These are phyloP conservation scores for Mus spretus DNA, from an alignment of 2,797 vertebrate genomes.

Conservation along the genomic window DNA sequence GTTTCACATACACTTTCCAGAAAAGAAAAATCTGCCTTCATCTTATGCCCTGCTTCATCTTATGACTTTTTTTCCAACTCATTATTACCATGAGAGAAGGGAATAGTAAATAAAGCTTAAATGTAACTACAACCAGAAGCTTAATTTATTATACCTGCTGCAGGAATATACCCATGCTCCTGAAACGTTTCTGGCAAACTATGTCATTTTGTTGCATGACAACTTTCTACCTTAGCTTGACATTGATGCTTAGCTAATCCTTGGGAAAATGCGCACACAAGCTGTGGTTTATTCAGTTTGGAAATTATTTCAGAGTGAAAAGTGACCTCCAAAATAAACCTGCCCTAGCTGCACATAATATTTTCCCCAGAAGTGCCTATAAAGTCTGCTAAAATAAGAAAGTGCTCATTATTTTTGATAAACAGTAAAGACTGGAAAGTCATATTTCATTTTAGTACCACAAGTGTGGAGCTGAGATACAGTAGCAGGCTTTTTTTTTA, in stretches of 20 bases:
- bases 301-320: conserved; percentile 86
- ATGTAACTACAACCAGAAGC: not conserved
- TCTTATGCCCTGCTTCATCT: conserved; percentile 45
- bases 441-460: conserved; percentile 86
- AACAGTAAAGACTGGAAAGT: conserved; percentile 87
- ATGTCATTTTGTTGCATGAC: conserved; percentile 67
- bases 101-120: not conserved
- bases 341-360: conserved; percentile 90
- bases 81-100: not conserved
- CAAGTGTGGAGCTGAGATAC: conserved; percentile 81
- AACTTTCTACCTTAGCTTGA: conserved; percentile 75
- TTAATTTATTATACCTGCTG: not conserved
- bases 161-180: conserved; percentile 8
- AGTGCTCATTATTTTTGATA: conserved; percentile 91
- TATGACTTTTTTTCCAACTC: conserved; percentile 44
- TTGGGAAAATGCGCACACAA: conserved; percentile 81
- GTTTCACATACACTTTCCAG: conserved; percentile 54
- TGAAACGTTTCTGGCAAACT: conserved; percentile 59
- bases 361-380: conserved; percentile 90
- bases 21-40: conserved; percentile 46
- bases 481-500: conserved; percentile 78
- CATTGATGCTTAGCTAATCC: conserved; percentile 72
- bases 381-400: conserved; percentile 90
- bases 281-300: conserved; percentile 88
- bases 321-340: conserved; percentile 87